Percentiles rank a stretch among this genome's conserved stretches.
Evolutionary conservation across 1,140 invertebrate genomes (phyloP).

Genomic region (Eueides isabella): DNA sequence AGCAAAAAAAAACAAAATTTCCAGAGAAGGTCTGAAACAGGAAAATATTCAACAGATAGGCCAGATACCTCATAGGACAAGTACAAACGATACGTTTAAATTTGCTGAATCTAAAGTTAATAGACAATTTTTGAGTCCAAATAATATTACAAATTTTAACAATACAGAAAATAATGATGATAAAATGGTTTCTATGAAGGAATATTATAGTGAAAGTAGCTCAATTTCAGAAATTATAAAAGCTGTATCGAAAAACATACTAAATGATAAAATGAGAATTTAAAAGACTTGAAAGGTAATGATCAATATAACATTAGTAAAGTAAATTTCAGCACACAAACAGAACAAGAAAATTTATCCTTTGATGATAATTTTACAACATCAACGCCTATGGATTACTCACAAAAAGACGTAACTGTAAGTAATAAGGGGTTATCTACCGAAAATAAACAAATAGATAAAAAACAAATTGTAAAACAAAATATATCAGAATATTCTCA

Average conservation of each 20-base stretch:
- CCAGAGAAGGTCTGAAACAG: neutral
- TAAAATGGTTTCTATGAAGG: slow-evolving; percentile 2
- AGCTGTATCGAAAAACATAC: neutral
- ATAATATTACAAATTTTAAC: neutral
- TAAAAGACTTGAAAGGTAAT: neutral
- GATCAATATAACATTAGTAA: neutral
- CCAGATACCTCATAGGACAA: neutral
- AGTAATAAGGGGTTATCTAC: neutral
- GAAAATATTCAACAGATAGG: neutral
- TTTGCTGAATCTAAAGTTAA: neutral
- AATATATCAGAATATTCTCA: neutral
- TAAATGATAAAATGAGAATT: slow-evolving; percentile 1
- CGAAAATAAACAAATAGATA: neutral
- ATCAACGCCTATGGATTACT: neutral
- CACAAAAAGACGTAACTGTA: neutral
- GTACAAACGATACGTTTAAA: neutral
- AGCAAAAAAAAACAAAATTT: neutral
- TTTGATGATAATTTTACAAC: slow-evolving; percentile 16
- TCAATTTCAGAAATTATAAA: slow-evolving; percentile 12
- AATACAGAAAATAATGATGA: neutral
- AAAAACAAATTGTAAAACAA: neutral
- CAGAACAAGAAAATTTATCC: slow-evolving; percentile 3
- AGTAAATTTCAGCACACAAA: neutral
- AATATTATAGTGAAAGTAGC: slow-evolving; percentile 1
- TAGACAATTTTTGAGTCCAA: neutral